Base-by-base conservation (phyloP, 2,797 vertebrate genomes). In the Taenioides sp. region DNA sequence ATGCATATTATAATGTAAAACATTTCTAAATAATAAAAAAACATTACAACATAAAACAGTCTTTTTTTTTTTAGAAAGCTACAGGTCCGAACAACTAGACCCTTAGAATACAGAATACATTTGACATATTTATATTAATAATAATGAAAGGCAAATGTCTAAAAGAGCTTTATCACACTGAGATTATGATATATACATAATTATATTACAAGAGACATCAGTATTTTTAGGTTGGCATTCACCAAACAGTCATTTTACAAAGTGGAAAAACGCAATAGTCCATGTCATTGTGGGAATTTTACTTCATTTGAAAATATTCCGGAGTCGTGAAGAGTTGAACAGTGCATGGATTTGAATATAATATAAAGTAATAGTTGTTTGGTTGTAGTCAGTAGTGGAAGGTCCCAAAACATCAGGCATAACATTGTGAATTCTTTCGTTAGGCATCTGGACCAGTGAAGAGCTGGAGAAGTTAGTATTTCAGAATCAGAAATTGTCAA, bases 71-170 rank as follows among this genome's bases (percentile, higher is more conserved):
- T 62, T 67, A 73, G n/a, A 69, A 80, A 60, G 71, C 85, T 91
- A 89, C 25, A 20, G 59, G 65, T 70, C 77, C 31, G 78, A 27
- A 73, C 87, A 79, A 78, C 91, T 91, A 74, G 69, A 68, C 62
- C 69, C 81, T 77, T 77, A 77, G 73, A 68, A 76, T 82, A 89
- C 82, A 86, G 73, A 83, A 85, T 87, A 88, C 43, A 25, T 9
- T 54, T n/a, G 74, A 89, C 86, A 90, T 89, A 88, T 90, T 91
- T 92, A 91, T 91, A 90, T 92, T 90, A 90, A 89, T 91, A 90
- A 91, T 90, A 89, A 87, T 88, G 71, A 79, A 65, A 85, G 74
- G 74, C 80, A 78, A 72, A 62, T 57, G 75, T 87, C 87, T 89
- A 90, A 83, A 92, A 88, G 90, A 91, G 86, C 89, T 91, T 90